Evolutionary conservation across 1,140 invertebrate genomes (phyloP), one percentile per base, ranked within the genome.

Genomic region (Eupristina koningsbergeri): DNA sequence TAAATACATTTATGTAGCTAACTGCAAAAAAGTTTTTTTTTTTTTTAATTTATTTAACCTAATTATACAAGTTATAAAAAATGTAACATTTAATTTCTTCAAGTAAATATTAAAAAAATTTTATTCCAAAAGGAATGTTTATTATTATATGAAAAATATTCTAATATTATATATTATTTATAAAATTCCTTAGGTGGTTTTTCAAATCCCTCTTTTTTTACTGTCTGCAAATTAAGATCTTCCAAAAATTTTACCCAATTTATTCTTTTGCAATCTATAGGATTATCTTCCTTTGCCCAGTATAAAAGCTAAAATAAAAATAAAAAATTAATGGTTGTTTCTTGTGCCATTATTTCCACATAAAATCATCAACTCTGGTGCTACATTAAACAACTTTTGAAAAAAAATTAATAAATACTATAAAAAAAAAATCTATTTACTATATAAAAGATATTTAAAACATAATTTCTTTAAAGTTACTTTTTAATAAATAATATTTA

Each of bases 211-310:
- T 90, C 85, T 1, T 87, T 83, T 17, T 75, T 74, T 39, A 90
- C 85, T 1, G 87, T 84, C 71, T 92, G 88, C 83, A 94, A 90
- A 85, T 91, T 87, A 22, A 94, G 88, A 86, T 93, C 92, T 64
- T 93, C 92, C 74, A 94, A 89, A 73, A 94, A 93, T 34, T 86
- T 87, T 64, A 87, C 89, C 92, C 93, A 94, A 86, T 94, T 91
- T 83, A 94, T 92, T 41, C 90, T 86, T 69, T 83, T 81, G 11
- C 91, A 85, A 39, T 79, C 53, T 29, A 73, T 85, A 19, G 80
- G 75, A 8, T 22, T 78, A 31, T 82, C 80, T n/a, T 73, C 67
- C 0, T 6, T 39, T 29, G 50, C 15, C 67, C 36, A 82, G 19
- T 63, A 64, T 22, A 85, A 15, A 15, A 22, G 58, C 84, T 85